Percentiles rank a stretch among this genome's conserved stretches.
These are phyloP conservation scores for Talpa occidentalis DNA, from an alignment of 2,113 vertebrate genomes.

Conservation along the genomic window DNA sequence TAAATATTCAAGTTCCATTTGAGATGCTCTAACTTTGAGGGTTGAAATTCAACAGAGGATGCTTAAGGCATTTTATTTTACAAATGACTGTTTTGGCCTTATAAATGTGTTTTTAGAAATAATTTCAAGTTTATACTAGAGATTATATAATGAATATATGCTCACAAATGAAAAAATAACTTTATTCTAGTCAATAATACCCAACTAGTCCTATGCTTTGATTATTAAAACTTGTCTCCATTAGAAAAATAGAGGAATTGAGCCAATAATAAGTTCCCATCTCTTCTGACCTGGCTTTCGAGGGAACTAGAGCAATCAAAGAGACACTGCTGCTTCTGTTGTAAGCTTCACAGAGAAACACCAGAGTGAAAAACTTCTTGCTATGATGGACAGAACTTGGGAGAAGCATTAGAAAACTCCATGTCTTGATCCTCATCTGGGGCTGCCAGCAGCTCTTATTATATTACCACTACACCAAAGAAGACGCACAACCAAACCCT, in stretches of 20 bases:
- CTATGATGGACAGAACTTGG: background rate
- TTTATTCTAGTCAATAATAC: background rate
- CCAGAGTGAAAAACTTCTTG: background rate
- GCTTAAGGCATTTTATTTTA: background rate
- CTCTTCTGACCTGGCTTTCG: background rate
- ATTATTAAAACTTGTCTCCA: background rate
- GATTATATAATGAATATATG: background rate
- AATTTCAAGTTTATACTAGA: background rate
- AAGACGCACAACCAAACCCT: no score
- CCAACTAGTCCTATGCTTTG: background rate
- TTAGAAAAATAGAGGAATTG: background rate
- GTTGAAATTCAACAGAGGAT: background rate
- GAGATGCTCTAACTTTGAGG: background rate
- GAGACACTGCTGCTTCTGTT: background rate
- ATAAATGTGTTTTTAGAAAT: background rate
- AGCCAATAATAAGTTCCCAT: background rate
- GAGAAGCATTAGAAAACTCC: background rate
- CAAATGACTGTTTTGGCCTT: background rate
- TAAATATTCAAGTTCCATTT: conserved; percentile 12
- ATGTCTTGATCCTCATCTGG: background rate
- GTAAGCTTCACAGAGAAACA: background rate
- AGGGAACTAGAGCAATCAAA: background rate
- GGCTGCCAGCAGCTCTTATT: background rate
- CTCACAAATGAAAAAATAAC: conserved; percentile 9
- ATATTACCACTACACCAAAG: background rate